Percentiles rank a stretch among this genome's conserved stretches.
phyloP scores from a whole-genome alignment of 2,113 vertebrate species.

The Collichthys lucidus region DNA sequence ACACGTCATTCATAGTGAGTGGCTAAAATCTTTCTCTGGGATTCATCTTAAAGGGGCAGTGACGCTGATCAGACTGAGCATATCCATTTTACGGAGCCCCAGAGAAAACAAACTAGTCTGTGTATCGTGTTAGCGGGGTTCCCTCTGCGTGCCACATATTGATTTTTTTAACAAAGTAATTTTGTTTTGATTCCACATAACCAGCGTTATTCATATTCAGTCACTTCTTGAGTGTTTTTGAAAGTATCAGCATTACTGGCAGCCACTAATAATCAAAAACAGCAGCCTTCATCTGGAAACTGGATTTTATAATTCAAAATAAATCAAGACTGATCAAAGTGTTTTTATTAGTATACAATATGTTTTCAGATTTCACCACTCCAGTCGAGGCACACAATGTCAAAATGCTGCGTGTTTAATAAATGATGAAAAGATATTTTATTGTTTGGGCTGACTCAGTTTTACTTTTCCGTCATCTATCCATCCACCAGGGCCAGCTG shows the following conservation, averaged over 20 bases:
- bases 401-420: too few relatives aligned
- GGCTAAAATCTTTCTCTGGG: neutral
- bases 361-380: too few relatives aligned
- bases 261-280: too few relatives aligned
- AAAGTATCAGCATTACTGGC: neutral
- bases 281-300: too few relatives aligned
- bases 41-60: slow-evolving; percentile 27
- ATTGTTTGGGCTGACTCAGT: too few relatives aligned
- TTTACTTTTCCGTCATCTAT: too few relatives aligned
- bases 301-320: too few relatives aligned
- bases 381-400: too few relatives aligned
- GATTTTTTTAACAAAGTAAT: neutral
- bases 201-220: neutral
- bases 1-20: neutral
- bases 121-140: neutral
- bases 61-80: slow-evolving; percentile 6
- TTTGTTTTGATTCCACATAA: neutral
- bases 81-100: neutral
- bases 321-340: too few relatives aligned
- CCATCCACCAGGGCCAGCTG: neutral
- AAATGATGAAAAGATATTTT: too few relatives aligned
- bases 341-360: too few relatives aligned
- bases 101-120: neutral
- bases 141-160: neutral
- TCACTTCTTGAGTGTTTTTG: neutral